phyloP scores from a whole-genome alignment of 2,888 invertebrate genomes.

The Phengaris arion region DNA sequence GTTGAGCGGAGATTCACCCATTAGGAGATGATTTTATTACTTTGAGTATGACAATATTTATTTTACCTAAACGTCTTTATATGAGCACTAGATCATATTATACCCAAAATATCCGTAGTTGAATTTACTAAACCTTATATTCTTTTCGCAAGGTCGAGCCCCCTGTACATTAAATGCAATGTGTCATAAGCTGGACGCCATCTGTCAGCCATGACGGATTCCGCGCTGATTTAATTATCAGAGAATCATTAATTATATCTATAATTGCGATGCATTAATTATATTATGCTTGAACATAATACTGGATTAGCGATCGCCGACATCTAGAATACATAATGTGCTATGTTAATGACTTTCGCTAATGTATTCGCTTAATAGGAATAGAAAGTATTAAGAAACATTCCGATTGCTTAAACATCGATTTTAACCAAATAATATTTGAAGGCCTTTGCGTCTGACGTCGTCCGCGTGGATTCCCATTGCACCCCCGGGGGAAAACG shows the following conservation, averaged over 20 bases:
- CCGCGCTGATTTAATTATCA: slow-evolving; percentile 20
- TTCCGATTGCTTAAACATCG: neutral
- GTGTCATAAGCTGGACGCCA: neutral
- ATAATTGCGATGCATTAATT: slow-evolving; percentile 2
- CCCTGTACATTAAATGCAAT: too few species aligned
- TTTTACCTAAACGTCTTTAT: too few species aligned
- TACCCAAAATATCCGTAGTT: too few species aligned
- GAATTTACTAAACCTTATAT: too few species aligned
- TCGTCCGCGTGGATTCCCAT: too few species aligned
- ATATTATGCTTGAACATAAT: slow-evolving; percentile 1
- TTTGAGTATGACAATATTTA: too few species aligned
- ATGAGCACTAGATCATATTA: too few species aligned
- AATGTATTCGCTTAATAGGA: neutral
- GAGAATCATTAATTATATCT: slow-evolving; percentile 5
- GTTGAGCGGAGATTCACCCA: too few species aligned
- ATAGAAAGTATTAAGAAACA: neutral
- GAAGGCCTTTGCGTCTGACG: too few species aligned
- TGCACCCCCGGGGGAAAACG: too few species aligned
- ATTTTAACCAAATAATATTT: neutral
- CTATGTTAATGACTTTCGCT: neutral
- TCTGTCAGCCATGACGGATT: neutral
- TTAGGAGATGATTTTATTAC: too few species aligned
- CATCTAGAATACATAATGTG: neutral
- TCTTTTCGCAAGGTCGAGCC: too few species aligned
- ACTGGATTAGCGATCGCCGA: neutral